phyloP scores from a whole-genome alignment of 1,140 invertebrate species.

The Agrypnia vestita region DNA sequence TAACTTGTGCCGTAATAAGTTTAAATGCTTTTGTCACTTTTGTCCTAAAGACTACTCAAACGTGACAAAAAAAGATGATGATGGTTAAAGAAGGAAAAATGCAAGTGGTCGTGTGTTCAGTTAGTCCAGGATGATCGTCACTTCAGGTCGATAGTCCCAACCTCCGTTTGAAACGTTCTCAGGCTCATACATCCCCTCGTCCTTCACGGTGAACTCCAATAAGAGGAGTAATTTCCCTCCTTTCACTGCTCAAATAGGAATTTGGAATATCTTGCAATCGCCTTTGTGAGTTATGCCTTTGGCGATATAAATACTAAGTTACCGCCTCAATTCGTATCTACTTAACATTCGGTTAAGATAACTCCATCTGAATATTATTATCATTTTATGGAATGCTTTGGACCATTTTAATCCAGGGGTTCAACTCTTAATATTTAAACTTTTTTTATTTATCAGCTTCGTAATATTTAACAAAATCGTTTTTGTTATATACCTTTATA shows the following conservation, averaged over 20 bases:
- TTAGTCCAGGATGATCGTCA: too few species aligned
- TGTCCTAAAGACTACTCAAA: too few species aligned
- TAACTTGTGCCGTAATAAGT: too few species aligned
- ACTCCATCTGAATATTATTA: conserved; percentile 59
- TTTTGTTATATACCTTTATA: too few species aligned
- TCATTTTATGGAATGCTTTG: conserved; percentile 48
- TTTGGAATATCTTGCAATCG: conserved; percentile 51
- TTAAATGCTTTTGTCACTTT: too few species aligned
- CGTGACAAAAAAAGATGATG: too few species aligned
- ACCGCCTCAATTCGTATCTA: conserved; percentile 38
- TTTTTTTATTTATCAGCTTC: background rate
- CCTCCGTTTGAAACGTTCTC: too few species aligned
- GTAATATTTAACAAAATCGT: too few species aligned
- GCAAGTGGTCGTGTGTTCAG: too few species aligned
- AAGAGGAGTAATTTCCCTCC: conserved; percentile 44
- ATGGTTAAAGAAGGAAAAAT: too few species aligned
- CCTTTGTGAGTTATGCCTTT: conserved; percentile 51
- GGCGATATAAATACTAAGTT: conserved; percentile 52
- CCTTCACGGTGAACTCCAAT: conserved; percentile 12
- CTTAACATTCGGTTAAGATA: conserved; percentile 52
- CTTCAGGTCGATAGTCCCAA: too few species aligned
- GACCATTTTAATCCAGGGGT: conserved; percentile 44
- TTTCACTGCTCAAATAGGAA: conserved; percentile 44
- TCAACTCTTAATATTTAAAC: background rate
- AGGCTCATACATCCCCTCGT: background rate